Percentiles rank a stretch among this genome's conserved stretches.
phyloP scores from a whole-genome alignment of 1,140 invertebrate species.

The Sitobion miscanthi region DNA sequence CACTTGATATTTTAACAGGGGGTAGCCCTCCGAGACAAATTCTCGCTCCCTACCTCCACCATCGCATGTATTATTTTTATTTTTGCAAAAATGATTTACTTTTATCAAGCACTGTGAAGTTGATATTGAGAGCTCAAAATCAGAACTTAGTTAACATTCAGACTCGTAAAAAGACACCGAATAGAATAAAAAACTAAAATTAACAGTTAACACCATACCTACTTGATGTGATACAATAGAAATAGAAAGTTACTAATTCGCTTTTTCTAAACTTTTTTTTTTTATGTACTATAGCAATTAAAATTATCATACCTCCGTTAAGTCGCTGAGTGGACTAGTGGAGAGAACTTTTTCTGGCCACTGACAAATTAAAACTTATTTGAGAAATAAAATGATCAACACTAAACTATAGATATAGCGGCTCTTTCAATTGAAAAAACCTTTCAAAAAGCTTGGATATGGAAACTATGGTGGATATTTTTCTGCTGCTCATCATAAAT shows the following conservation, averaged over 20 bases:
- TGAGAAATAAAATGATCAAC: not conserved
- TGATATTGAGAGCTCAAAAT: constrained; percentile 23
- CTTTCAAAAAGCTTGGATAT: not conserved
- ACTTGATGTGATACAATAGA: not conserved
- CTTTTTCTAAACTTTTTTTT: not conserved
- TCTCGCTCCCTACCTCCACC: no score
- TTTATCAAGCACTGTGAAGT: not conserved
- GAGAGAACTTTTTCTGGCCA: not conserved
- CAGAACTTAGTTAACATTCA: not conserved
- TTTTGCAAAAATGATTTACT: not conserved
- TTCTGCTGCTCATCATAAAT: not conserved
- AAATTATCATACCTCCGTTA: constrained; percentile 2
- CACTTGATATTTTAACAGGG: no score
- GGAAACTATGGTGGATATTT: not conserved
- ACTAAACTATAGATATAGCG: not conserved
- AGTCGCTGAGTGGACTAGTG: not conserved
- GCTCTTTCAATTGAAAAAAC: not conserved
- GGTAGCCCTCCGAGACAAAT: no score
- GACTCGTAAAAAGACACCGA: not conserved
- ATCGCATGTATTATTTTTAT: no score
- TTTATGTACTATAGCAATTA: not conserved
- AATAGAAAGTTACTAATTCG: constrained; percentile 10
- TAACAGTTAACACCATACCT: constrained; percentile 11
- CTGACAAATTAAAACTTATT: constrained; percentile 18
- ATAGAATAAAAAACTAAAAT: constrained; percentile 41